A percentile compares a stretch with the other conserved stretches of the same genome.
Evolutionary conservation across 2,888 invertebrate genomes (phyloP).

Genomic region (Gerosis bhagava): DNA sequence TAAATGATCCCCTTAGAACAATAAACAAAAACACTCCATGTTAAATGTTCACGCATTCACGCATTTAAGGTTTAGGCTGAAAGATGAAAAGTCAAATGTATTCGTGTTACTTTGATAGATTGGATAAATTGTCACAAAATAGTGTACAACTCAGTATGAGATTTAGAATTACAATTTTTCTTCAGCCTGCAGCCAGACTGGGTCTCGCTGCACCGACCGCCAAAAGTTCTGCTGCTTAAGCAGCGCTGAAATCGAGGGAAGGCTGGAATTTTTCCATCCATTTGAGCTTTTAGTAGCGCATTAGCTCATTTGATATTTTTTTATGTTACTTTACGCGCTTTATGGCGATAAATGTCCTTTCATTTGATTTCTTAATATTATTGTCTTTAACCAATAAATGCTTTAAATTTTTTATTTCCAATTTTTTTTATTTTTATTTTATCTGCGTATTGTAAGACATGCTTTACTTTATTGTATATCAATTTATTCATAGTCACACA

Average conservation of each 20-base stretch:
- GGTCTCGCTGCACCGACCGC: slow-evolving; percentile 20
- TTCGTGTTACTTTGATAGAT: too few species aligned
- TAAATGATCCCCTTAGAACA: too few species aligned
- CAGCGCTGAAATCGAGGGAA: slow-evolving; percentile 19
- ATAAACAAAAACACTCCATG: too few species aligned
- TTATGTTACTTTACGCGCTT: slow-evolving; percentile 10
- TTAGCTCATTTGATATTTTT: slow-evolving; percentile 8
- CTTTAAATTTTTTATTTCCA: slow-evolving; percentile 8
- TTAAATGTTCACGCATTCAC: too few species aligned
- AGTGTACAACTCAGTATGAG: not conserved
- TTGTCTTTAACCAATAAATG: slow-evolving; percentile 6
- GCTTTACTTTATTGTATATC: not conserved
- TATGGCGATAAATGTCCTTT: slow-evolving; percentile 4
- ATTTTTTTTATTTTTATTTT: not conserved
- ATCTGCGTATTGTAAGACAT: not conserved
- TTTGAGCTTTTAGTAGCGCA: slow-evolving; percentile 20
- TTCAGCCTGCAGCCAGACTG: slow-evolving; percentile 22
- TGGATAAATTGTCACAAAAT: too few species aligned
- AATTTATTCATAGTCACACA: too few species aligned
- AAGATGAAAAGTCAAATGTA: too few species aligned
- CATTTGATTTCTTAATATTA: slow-evolving; percentile 2
- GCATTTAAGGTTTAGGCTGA: too few species aligned
- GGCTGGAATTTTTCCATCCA: slow-evolving; percentile 25
- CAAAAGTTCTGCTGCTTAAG: slow-evolving; percentile 24
- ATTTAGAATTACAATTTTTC: slow-evolving; percentile 16